Evolutionary conservation across 2,113 vertebrate genomes (phyloP).

Genomic region (Felis catus): F.catus_Fca126_mat1.0 CM031414.1:110556001-110556500

Average conservation of each 20-base stretch:
- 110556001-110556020: not conserved
- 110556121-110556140: not conserved
- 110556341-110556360: not conserved
- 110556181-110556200: not conserved
- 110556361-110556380: not conserved
- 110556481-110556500: not conserved
- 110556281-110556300: not conserved
- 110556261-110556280: not conserved
- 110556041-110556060: not conserved
- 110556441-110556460: slow-evolving; percentile 27
- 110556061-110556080: not conserved
- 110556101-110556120: not conserved
- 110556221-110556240: not conserved
- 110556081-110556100: not conserved
- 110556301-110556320: not conserved
- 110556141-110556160: not conserved
- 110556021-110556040: not conserved
- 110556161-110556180: not conserved
- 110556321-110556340: not conserved
- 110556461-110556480: not conserved
- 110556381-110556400: not conserved
- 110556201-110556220: not conserved
- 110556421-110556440: not conserved
- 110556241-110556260: not conserved
- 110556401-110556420: not conserved